These are phyloP conservation scores for Neofelis nebulosa DNA, from an alignment of 2,113 vertebrate genomes.

Conservation along the genomic window DNA sequence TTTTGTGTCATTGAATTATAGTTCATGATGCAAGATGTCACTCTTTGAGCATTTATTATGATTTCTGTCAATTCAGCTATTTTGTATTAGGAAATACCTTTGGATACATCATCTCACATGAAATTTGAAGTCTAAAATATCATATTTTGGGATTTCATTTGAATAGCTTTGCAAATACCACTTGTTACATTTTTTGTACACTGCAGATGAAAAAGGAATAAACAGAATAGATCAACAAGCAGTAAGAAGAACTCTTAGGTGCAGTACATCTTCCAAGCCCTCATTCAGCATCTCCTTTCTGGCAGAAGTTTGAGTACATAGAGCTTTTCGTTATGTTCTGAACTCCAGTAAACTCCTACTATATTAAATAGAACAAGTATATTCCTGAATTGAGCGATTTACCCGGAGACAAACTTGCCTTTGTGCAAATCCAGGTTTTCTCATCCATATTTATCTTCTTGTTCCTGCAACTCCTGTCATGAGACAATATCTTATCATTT, in stretches of 20 bases:
- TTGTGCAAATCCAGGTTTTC: conserved; percentile 23
- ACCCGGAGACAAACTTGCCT: neutral
- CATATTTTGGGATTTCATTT: neutral
- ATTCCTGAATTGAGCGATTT: conserved; percentile 1
- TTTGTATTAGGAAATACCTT: neutral
- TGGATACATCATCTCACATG: neutral
- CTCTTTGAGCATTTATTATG: conserved; percentile 18
- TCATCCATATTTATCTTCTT: neutral
- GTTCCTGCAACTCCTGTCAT: neutral
- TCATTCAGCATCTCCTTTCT: neutral
- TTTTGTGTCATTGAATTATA: neutral
- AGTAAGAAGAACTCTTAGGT: neutral
- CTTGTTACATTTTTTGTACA: neutral
- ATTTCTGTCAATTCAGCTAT: neutral
- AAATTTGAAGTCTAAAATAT: neutral
- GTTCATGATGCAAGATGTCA: neutral
- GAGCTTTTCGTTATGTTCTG: neutral
- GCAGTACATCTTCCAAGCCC: neutral
- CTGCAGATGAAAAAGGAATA: neutral
- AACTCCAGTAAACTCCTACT: neutral
- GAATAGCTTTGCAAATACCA: neutral
- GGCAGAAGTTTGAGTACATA: neutral
- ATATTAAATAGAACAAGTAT: neutral
- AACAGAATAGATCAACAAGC: neutral
- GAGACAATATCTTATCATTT: neutral